Evolutionary conservation across 2,797 vertebrate species (phyloP), one percentile per base, ranked within the genome.

Genomic region (Enteromius argenteus): DNA sequence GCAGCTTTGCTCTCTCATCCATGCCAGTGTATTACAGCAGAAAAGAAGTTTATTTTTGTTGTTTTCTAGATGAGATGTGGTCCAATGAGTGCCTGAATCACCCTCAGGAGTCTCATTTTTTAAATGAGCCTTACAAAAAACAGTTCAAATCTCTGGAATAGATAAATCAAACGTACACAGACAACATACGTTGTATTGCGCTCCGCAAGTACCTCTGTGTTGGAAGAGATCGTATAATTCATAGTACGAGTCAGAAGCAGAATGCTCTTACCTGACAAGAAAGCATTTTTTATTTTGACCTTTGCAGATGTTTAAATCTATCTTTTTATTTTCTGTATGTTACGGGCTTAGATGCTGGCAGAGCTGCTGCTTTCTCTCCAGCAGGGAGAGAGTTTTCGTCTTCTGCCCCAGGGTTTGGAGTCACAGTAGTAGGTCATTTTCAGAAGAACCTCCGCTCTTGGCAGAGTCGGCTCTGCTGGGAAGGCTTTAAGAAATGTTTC

Each of bases 361-460:
- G 30, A 23, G 5, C 46, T 0, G 2, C 9, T 37, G 79, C 60
- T 68, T 35, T 37, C 27, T 10, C 23, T 79, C 6, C 64, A 56
- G 49, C 49, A 46, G 37, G 46, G 62, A 83, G 49, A 82, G 71
- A 53, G 49, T 67, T 83, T 77, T 77, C 2, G 49, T 71, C 82
- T 84, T 79, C 74, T 71, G 75, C 75, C 53, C 39, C 56, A 27
- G 27, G 30, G 81, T 84, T 79, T 84, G 71, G 71, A 79, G 86
- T 77, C 75, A 67, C 87, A 82, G 85, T 69, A 80, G 74, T 87
- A 85, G 85, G 88, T 87, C 84, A 86, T 83, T 62, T 84, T 51
- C 77, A 86, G 86, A 83, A 78, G 84, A 88, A 86, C 80, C 85
- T 77, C 49, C 14, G 76, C 87, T 90, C 87, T 88, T 89, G 88